phyloP scores from a whole-genome alignment of 2,888 invertebrate species.

The Watsonalla cultraria region DNA sequence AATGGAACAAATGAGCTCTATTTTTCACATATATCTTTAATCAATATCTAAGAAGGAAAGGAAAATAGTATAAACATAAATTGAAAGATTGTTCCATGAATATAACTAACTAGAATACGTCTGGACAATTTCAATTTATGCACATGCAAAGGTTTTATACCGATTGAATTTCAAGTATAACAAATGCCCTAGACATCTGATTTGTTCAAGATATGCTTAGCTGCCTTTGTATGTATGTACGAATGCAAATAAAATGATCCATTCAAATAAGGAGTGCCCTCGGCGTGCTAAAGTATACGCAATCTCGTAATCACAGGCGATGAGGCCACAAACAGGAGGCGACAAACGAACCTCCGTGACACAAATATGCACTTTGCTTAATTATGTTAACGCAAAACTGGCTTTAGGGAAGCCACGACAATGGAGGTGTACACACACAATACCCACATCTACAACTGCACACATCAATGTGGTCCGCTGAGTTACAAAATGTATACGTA shows the following conservation, averaged over 20 bases:
- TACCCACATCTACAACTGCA: not conserved
- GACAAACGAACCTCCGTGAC: conserved; percentile 27
- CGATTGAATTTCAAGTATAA: no score
- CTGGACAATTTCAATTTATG: no score
- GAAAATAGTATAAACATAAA: no score
- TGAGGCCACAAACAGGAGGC: conserved; percentile 26
- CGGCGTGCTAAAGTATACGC: conserved; percentile 18
- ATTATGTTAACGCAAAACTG: conserved; percentile 45
- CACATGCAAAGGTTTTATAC: no score
- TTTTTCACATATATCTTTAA: not conserved
- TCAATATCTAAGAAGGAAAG: not conserved
- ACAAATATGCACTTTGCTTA: conserved; percentile 49
- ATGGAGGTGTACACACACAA: conserved; percentile 12
- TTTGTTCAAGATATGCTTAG: no score
- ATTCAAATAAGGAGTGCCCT: conserved; percentile 12
- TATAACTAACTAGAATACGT: no score
- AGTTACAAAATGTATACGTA: no score
- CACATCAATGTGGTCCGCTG: no score
- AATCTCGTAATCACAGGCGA: conserved; percentile 35
- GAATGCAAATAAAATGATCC: conserved; percentile 16
- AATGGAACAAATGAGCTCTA: no score
- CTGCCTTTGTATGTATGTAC: not conserved
- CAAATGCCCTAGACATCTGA: no score
- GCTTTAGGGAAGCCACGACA: conserved; percentile 18
- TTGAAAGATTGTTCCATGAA: no score